Evolutionary conservation across 2,797 vertebrate genomes (phyloP).

Genomic region (Oceanodroma leucorhoa): DNA sequence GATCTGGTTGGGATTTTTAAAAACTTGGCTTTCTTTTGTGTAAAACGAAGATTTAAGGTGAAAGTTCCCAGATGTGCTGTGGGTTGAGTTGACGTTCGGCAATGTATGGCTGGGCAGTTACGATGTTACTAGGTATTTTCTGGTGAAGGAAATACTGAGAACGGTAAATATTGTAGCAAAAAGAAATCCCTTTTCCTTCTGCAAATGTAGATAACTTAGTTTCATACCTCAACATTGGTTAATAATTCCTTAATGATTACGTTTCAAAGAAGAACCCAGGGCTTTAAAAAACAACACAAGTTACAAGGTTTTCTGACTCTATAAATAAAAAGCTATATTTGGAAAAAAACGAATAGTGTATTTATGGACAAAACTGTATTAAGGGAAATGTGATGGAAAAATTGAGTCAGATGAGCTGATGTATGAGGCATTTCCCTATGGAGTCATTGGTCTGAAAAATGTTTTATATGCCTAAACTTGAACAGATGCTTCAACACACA

Average conservation of each 20-base stretch:
- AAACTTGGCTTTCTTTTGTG: not conserved
- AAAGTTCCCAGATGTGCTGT: not conserved
- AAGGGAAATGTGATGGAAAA: conserved; percentile 74
- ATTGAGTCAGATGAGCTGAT: conserved; percentile 71
- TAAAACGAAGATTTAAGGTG: not conserved
- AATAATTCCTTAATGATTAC: not conserved
- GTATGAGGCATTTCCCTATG: conserved; percentile 66
- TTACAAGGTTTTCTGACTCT: conserved; percentile 17
- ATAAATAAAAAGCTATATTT: conserved; percentile 63
- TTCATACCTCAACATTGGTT: not conserved
- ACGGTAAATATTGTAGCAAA: rapidly evolving
- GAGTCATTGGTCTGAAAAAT: conserved; percentile 63
- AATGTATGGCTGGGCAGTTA: not conserved
- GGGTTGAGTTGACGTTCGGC: rapidly evolving
- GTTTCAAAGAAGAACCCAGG: not conserved
- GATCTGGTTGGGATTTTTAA: not conserved
- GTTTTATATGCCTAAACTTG: conserved; percentile 65
- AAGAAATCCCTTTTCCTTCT: not conserved
- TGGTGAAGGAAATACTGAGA: not conserved
- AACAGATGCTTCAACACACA: conserved; percentile 56
- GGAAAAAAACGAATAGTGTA: conserved; percentile 4
- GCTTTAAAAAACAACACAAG: not conserved
- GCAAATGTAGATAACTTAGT: not conserved
- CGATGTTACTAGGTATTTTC: not conserved
- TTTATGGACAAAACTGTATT: conserved; percentile 48